phyloP scores from a whole-genome alignment of 2,888 invertebrate species.

The Venusia cambrica region DNA sequence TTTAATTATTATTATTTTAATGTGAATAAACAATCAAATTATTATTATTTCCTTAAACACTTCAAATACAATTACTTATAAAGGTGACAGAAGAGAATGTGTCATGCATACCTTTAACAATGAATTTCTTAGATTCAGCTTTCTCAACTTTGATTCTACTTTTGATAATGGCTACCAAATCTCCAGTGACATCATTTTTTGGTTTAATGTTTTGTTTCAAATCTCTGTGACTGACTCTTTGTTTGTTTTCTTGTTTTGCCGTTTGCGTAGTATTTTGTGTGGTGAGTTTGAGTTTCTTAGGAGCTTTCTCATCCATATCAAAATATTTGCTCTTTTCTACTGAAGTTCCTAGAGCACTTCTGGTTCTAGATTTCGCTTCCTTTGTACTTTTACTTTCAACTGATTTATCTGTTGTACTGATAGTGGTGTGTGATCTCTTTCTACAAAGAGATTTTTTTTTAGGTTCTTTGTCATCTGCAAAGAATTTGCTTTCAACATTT shows the following conservation, averaged over 20 bases:
- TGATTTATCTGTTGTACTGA: slow-evolving; percentile 13
- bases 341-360: slow-evolving; percentile 50
- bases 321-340: slow-evolving; percentile 64
- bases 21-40: too few species aligned
- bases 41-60: too few species aligned
- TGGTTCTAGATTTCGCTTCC: slow-evolving; percentile 42
- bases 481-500: slow-evolving; percentile 53
- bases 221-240: slow-evolving; percentile 67
- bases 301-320: slow-evolving; percentile 27
- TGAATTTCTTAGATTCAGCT: slow-evolving; percentile 47
- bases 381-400: slow-evolving; percentile 11
- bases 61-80: too few species aligned
- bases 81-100: too few species aligned
- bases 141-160: slow-evolving; percentile 71
- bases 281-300: slow-evolving; percentile 34
- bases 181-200: slow-evolving; percentile 67
- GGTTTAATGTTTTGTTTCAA: slow-evolving; percentile 44
- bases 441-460: slow-evolving; percentile 29
- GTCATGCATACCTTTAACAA: slow-evolving; percentile 62
- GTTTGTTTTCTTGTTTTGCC: slow-evolving; percentile 41
- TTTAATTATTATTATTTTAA: too few species aligned
- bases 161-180: slow-evolving; percentile 77
- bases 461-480: slow-evolving; percentile 31
- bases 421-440: slow-evolving; percentile 38
- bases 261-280: slow-evolving; percentile 31